Conservation (phyloP, 2,888 invertebrate genomes). For the Cerastis rubricosa region DNA sequence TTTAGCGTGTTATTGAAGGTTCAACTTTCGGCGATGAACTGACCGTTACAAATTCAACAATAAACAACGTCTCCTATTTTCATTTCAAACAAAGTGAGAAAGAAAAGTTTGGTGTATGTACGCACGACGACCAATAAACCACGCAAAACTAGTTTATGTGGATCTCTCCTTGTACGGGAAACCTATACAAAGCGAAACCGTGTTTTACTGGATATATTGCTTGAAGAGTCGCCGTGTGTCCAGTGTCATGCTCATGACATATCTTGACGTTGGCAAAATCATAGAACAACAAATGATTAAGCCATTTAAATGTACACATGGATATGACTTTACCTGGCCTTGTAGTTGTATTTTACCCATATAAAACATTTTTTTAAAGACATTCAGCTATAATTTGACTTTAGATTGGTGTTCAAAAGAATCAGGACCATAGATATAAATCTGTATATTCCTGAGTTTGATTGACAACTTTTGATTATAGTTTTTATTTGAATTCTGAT, state of each 20-base stretch:
- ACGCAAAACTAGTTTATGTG: too few relatives aligned
- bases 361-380: neutral
- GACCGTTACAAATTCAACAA: neutral
- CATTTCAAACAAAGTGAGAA: neutral
- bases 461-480: neutral
- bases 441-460: conserved; percentile 6
- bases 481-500: conserved; percentile 2
- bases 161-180: too few relatives aligned
- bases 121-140: too few relatives aligned
- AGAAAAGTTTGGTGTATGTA: neutral
- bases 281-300: neutral
- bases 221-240: too few relatives aligned
- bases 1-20: neutral
- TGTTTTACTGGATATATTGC: too few relatives aligned
- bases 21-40: neutral
- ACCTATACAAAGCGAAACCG: too few relatives aligned
- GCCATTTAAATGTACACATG: neutral
- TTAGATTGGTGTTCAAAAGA: neutral
- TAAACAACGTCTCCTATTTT: neutral
- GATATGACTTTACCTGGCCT: neutral
- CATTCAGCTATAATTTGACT: neutral
- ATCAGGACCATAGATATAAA: neutral
- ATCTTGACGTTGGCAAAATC: neutral
- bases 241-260: neutral
- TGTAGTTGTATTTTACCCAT: neutral